Base-by-base conservation (phyloP, 2,888 invertebrate species). In the Choreutis nemorana region DNA sequence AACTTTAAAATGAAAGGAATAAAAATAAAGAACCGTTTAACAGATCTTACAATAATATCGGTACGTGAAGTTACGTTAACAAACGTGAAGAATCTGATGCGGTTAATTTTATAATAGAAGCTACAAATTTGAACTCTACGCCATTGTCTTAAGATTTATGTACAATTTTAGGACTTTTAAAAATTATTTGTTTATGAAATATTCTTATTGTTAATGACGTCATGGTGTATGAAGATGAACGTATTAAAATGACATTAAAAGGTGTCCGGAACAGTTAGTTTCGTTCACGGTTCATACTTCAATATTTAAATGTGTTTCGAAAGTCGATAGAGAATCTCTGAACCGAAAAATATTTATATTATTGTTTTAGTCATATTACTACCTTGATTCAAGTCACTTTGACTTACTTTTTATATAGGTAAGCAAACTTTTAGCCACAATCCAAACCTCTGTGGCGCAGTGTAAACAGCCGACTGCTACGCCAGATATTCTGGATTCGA, bases 171-270 rank as follows among this genome's bases (percentile, higher is more conserved):
- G 8, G 7, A 7, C 18, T 18, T 18, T 21, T 2, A 5, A 24
- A 3, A 12, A 6, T 1, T 8, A 24, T 11, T 11, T 11, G 9
- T 10, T 24, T 24, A 8, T 9, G 12, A 12, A 9, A 26, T 27
- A 33, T 12, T 26, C 23, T 32, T 33, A 44, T 50, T 50, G 55
- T 51, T 73, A 72, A 75, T 72, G 71, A 71, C 70, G 73, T 72
- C 71, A 72, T 61, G 77, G 55, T 68, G 35, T 37, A 53, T 63
- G 61, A 55, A 44, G 14, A 44, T 45, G 42, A 48, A 51, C 52
- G 44, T 70, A 75, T 77, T 77, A 77, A 77, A 77, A 77, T 68
- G 58, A 71, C 75, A 77, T 77, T 75, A 73, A 67, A 61, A 53
- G 49, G 49, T 48, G 48, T 55, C 54, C 46, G 44, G 53, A 60